Percentiles rank a stretch among this genome's conserved stretches.
These are phyloP conservation scores for Hypsopygia costalis DNA, from an alignment of 2,888 invertebrate genomes.

Conservation along the genomic window DNA sequence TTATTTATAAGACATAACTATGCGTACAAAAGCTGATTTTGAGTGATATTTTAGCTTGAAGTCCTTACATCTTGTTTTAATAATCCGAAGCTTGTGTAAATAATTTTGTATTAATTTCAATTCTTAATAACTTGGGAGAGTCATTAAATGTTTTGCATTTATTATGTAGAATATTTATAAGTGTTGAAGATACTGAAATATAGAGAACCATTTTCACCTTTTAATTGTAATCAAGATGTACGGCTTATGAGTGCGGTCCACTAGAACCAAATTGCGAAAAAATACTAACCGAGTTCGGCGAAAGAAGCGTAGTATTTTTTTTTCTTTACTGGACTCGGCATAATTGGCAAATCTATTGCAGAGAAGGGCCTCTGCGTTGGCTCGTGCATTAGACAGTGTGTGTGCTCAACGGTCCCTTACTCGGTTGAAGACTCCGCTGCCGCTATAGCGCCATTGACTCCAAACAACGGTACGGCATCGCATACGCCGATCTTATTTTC, in stretches of 20 bases:
- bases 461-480: slow-evolving; percentile 47
- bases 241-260: no score
- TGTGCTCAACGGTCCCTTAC: slow-evolving; percentile 60
- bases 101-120: no score
- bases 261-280: no score
- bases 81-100: no score
- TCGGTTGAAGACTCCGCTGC: slow-evolving; percentile 64
- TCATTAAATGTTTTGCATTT: no score
- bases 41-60: slow-evolving; percentile 3
- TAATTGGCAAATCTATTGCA: slow-evolving; percentile 43
- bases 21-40: not conserved
- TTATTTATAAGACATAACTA: not conserved
- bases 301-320: not conserved
- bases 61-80: slow-evolving; percentile 22
- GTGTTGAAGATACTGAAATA: no score
- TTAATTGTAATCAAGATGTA: no score
- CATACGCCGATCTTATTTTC: slow-evolving; percentile 7
- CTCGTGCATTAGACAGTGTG: slow-evolving; percentile 75
- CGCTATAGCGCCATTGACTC: slow-evolving; percentile 44
- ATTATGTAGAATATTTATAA: no score
- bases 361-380: slow-evolving; percentile 72
- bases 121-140: no score
- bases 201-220: no score
- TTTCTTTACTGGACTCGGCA: not conserved
- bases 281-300: not conserved